A percentile compares a stretch with the other conserved stretches of the same genome.
Conservation (phyloP, 2,888 invertebrate species). For the Heterodera filipjevi region DNA sequence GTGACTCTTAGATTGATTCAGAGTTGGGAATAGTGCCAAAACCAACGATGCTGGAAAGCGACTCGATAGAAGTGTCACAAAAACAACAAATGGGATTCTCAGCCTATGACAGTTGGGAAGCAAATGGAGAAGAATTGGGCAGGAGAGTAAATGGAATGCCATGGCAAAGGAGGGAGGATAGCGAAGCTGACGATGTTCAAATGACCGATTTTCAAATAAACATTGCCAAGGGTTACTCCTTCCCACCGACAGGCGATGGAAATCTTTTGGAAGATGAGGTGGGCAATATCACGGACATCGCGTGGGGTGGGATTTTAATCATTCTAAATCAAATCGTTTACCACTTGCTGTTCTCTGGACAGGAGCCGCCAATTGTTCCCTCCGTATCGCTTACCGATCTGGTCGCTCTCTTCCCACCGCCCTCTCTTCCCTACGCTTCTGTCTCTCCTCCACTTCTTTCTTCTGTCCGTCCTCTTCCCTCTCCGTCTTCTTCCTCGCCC, state of each 20-base stretch:
- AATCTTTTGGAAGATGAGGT: constrained; percentile 3
- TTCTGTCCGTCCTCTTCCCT: neutral
- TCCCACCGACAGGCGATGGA: neutral
- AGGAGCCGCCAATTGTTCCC: neutral
- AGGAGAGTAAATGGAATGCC: neutral
- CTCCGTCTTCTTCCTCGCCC: neutral
- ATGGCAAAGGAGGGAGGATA: neutral
- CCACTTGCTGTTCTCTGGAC: neutral
- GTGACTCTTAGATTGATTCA: neutral
- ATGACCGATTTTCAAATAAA: neutral
- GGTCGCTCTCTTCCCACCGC: neutral
- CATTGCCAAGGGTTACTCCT: neutral
- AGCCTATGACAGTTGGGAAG: neutral
- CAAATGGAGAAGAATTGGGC: neutral
- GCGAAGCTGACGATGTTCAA: neutral
- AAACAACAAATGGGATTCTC: neutral
- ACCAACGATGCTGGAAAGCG: neutral
- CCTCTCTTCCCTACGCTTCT: neutral
- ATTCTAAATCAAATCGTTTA: neutral
- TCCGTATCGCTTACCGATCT: neutral
- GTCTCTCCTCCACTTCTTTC: neutral
- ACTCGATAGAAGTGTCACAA: neutral
- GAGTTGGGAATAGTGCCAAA: constrained; percentile 2
- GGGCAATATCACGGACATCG: neutral
- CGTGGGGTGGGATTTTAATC: too few species aligned